Conservation (phyloP, 2,113 vertebrate species). For the Psilopsiagon aurifrons region DNA sequence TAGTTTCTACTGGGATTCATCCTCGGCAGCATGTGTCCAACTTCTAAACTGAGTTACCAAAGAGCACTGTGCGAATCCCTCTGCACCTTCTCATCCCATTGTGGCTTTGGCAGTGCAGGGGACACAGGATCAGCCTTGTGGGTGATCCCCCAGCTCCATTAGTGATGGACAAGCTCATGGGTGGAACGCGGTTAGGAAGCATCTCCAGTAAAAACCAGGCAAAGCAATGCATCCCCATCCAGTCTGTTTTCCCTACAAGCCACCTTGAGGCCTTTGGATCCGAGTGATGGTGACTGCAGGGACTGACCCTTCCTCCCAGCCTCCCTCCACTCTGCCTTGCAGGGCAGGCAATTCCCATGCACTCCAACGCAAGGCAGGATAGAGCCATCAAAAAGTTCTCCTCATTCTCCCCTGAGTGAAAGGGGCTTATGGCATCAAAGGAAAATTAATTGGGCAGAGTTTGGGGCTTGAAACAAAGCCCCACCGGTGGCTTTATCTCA, state of each 20-base stretch:
- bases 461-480: slow-evolving; percentile 22
- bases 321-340: too few relatives aligned
- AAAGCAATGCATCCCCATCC: background rate
- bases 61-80: background rate
- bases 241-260: background rate
- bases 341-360: background rate
- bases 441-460: slow-evolving; percentile 61
- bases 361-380: background rate
- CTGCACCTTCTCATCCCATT: fast-evolving
- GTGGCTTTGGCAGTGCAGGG: background rate
- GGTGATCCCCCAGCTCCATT: fast-evolving
- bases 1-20: background rate
- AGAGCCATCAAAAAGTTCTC: background rate
- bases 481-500: background rate
- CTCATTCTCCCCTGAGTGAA: background rate
- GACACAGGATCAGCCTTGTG: background rate
- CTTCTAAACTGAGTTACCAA: fast-evolving
- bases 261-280: background rate
- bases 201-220: background rate
- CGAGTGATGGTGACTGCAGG: background rate
- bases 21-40: fast-evolving
- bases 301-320: background rate
- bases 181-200: background rate
- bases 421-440: slow-evolving; percentile 15
- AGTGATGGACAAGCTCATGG: background rate